phyloP scores from a whole-genome alignment of 53 echinoderm and acorn worm species.

The Holothuria scabra region DNA sequence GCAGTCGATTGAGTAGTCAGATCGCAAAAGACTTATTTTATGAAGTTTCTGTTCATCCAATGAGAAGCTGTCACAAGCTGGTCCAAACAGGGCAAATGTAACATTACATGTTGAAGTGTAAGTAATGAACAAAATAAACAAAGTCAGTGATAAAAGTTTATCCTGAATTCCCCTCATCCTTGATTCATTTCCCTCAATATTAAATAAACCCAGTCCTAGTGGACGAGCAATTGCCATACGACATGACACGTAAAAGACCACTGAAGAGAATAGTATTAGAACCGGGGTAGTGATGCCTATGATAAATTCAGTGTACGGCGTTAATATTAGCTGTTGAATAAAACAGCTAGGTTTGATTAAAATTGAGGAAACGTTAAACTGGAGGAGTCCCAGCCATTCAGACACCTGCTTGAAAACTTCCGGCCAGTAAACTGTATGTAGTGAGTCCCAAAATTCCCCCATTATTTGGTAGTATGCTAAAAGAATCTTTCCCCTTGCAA shows the following conservation, averaged over 20 bases:
- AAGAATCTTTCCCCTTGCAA: constrained; percentile 25
- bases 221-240: too few species aligned
- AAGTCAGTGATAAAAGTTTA: neutral
- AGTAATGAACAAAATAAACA: constrained; percentile 26
- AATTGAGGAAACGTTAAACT: constrained; percentile 3
- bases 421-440: constrained; percentile 18
- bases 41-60: neutral
- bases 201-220: too few species aligned
- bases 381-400: neutral
- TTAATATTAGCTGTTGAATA: neutral
- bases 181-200: neutral
- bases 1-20: constrained; percentile 41
- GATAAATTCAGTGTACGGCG: neutral
- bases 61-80: constrained; percentile 4
- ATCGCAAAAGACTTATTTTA: constrained; percentile 1
- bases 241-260: too few species aligned
- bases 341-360: constrained; percentile 26
- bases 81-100: constrained; percentile 17
- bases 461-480: constrained; percentile 34
- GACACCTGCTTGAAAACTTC: neutral
- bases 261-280: too few species aligned
- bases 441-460: constrained; percentile 33
- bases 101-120: constrained; percentile 42
- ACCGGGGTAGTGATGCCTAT: too few species aligned
- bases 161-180: neutral